phyloP scores from a whole-genome alignment of 1,140 invertebrate genomes.

The Scaptomyza pallida region DNA sequence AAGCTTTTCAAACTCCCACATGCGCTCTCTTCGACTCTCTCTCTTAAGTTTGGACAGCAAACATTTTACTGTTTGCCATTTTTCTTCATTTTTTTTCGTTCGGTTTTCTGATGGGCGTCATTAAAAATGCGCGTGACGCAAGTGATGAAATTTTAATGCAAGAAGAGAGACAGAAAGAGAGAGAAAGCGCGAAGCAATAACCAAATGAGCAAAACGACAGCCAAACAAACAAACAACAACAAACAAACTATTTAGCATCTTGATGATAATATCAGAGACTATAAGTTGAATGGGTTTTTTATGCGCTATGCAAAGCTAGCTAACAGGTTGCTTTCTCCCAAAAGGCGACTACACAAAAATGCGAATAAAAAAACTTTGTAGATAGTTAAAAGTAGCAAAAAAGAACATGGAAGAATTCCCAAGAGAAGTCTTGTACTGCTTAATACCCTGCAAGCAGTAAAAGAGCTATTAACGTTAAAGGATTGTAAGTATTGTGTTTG shows the following conservation, averaged over 20 bases:
- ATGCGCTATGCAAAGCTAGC: constrained; percentile 8
- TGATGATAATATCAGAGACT: constrained; percentile 37
- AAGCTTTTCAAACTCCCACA: constrained; percentile 43
- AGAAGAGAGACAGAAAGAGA: constrained; percentile 38
- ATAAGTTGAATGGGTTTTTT: constrained; percentile 35
- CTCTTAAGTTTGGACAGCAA: constrained; percentile 10
- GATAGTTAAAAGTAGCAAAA: neutral
- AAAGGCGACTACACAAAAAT: constrained; percentile 32
- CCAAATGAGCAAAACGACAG: neutral
- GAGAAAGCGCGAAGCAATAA: neutral
- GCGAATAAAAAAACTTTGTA: constrained; percentile 1
- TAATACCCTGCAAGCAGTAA: neutral
- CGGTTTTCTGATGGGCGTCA: constrained; percentile 33
- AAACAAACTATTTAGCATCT: constrained; percentile 47
- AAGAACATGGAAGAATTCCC: neutral
- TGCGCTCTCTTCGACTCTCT: constrained; percentile 25
- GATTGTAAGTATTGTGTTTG: no score
- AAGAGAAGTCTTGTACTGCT: neutral
- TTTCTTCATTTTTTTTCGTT: no score
- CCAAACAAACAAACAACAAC: constrained; percentile 18
- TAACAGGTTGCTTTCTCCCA: constrained; percentile 48
- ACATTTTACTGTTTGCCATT: constrained; percentile 3
- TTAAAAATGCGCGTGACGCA: constrained; percentile 73
- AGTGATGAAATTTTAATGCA: constrained; percentile 74
- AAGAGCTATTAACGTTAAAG: no score